Evolutionary conservation across 2,113 vertebrate species (phyloP).

Genomic region (Cavia porcellus): DNA sequence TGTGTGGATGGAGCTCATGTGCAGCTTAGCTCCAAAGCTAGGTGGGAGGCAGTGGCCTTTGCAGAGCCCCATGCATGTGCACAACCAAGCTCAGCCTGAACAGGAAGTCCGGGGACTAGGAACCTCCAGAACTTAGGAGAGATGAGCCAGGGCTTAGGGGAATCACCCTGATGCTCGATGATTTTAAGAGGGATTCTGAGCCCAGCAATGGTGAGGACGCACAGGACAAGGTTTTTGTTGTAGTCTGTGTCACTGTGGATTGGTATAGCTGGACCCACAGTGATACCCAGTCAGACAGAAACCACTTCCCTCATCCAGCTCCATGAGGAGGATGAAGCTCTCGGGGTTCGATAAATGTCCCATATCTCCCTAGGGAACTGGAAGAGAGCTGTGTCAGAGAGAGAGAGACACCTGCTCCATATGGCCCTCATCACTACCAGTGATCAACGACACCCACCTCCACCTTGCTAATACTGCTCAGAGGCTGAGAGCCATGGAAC

Average conservation of each 20-base stretch:
- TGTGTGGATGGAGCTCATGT: too few relatives aligned
- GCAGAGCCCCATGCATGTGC: accelerated
- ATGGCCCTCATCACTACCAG: not conserved
- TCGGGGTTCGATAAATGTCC: not conserved
- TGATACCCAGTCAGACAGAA: not conserved
- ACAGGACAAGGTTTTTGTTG: not conserved
- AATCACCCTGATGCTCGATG: not conserved
- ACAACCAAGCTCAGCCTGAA: not conserved
- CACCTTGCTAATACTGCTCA: accelerated
- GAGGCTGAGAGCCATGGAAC: not conserved
- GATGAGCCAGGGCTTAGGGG: not conserved
- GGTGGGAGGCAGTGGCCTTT: too few relatives aligned
- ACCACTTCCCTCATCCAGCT: not conserved
- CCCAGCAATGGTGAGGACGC: too few relatives aligned
- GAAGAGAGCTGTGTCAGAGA: not conserved
- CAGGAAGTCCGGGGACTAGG: not conserved
- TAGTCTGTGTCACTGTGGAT: not conserved
- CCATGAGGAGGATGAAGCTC: too few relatives aligned
- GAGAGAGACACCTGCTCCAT: not conserved
- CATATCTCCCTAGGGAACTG: too few relatives aligned
- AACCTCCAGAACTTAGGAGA: not conserved
- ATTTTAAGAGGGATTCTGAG: not conserved
- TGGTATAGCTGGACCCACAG: not conserved
- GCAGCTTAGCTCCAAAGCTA: not conserved
- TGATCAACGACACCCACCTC: not conserved